Base-by-base conservation (phyloP, 2,113 vertebrate species). In the Oreochromis spilurus region DNA sequence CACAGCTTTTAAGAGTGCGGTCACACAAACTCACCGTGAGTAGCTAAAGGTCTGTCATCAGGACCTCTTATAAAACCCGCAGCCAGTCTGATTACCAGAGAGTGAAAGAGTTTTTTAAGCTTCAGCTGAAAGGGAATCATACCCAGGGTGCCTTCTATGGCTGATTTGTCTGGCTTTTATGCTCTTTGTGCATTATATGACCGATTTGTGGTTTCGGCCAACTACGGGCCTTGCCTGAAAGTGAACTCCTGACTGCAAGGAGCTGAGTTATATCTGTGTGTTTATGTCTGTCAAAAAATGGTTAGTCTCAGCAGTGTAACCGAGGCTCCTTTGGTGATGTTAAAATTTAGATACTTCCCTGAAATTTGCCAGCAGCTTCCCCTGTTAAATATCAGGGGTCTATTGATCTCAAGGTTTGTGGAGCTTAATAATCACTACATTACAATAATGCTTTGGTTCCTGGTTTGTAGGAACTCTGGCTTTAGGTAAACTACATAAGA, bases 111-210 rank as follows among this genome's bases (percentile, higher is more conserved):
- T 84, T 93, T 93, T 89, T 60, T 87, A 78, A 83, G 79, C 84
- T 93, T 82, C 70, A 75, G 84, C 90, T 93, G 90, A 93, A 94
- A 90, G 54, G 31, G 67, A 95, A 93, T 93, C 40, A 31, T 86
- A 92, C 92, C 93, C 87, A 84, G 77, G 92, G 90, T 94, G 91
- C 91, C 86, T 91, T 93, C 88, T 72, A 91, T 45, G 91, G 83
- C 83, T 84, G 88, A 91, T 94, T 94, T 93, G 80, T 92, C 92
- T 65, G 82, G 48, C 89, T 86, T 92, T 94, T 93, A 94, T 72
- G 87, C 91, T 94, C 85, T 81, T 21, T 88, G 80, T 91, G 91
- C 91, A 82, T 93, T 92, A 93, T 94, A 94, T 89, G 89, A 88
- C 78, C 21, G 89, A 55, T 80, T 60, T 95, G 94, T 90, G 93